Percentiles rank a stretch among this genome's conserved stretches.
Conservation (phyloP, 2,113 vertebrate species). For the Corythoichthys haematopterus region DNA sequence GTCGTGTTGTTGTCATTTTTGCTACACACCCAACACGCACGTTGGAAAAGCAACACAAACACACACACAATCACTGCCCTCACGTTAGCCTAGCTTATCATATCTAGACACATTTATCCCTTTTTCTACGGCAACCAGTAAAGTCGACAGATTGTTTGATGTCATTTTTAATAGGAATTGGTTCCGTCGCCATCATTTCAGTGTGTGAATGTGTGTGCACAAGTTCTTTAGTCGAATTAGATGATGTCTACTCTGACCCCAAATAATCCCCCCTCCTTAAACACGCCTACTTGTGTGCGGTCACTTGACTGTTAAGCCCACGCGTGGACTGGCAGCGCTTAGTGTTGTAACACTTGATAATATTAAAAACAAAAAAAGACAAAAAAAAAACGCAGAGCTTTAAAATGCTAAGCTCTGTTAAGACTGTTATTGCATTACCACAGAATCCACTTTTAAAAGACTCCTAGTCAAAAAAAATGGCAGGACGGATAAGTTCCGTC, state of each 20-base stretch:
- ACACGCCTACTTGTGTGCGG: not conserved
- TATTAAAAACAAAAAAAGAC: not conserved
- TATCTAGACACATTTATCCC: conserved; percentile 28
- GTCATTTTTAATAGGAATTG: conserved; percentile 39
- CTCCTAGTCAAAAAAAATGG: not conserved
- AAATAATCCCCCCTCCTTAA: not conserved
- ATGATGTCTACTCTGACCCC: not conserved
- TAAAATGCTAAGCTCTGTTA: not conserved
- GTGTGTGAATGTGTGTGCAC: conserved; percentile 5
- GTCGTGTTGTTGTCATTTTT: conserved; percentile 62
- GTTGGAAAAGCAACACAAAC: conserved; percentile 15
- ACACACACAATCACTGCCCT: conserved; percentile 29
- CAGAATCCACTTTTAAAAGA: not conserved
- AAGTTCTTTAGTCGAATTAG: conserved; percentile 1
- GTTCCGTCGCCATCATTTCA: conserved; percentile 45
- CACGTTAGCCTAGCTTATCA: conserved; percentile 11
- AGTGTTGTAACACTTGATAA: conserved; percentile 1
- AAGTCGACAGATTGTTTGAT: conserved; percentile 27
- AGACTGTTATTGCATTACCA: conserved; percentile 8
- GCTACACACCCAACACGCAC: conserved; percentile 26
- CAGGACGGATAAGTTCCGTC: not conserved
- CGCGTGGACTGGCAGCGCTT: not conserved
- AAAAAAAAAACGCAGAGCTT: not conserved
- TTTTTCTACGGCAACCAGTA: conserved; percentile 22
- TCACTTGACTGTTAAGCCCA: conserved; percentile 9